Base-by-base conservation (phyloP, 2,113 vertebrate species). In the Motacilla alba region DNA sequence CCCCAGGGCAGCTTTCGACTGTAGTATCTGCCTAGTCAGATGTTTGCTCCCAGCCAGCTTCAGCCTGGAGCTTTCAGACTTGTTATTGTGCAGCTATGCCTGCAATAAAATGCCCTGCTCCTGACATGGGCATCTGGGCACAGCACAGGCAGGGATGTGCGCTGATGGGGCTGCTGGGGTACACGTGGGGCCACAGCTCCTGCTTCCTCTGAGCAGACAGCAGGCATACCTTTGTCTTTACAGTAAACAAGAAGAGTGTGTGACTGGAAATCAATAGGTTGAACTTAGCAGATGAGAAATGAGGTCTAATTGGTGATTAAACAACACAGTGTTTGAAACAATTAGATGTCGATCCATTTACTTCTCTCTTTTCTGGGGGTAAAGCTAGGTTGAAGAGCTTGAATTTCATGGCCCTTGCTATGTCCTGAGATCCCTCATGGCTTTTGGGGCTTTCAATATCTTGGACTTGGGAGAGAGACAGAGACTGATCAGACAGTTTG, bases 301-400 rank as follows among this genome's bases (percentile, higher is more conserved):
- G 81, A 94, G 62, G 77, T 91, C 70, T 96, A 93, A 96, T 35
- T 85, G 74, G 83, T 64, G 77, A 95, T 95, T 92, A 94, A 96
- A 92, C 70, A 93, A 78, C 80, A 74, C 0, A 0, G 50, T 72
- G 21, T 28, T 81, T 89, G 87, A 75, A 95, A 78, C 69, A 79
- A 78, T 93, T 89, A 93, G 44, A n/a, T 73, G 87, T 43, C 0
- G 0, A 83, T 70, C 56, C 44, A 18, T 78, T 92, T 81, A 37
- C 73, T 17, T 78, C 50, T 52, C 37, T 55, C 30, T n/a, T 84
- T 84, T 83, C 63, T 77, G 52, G 47, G 73, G 56, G 11, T 13
- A 64, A 63, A 78, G 24, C 43, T 60, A 24, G 28, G 52, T 35
- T 60, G 60, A 72, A 72, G n/a, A 75, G 26, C 49, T 58, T 55